Conservation (phyloP, 2,797 vertebrate species). For the Zalophus californianus region DNA sequence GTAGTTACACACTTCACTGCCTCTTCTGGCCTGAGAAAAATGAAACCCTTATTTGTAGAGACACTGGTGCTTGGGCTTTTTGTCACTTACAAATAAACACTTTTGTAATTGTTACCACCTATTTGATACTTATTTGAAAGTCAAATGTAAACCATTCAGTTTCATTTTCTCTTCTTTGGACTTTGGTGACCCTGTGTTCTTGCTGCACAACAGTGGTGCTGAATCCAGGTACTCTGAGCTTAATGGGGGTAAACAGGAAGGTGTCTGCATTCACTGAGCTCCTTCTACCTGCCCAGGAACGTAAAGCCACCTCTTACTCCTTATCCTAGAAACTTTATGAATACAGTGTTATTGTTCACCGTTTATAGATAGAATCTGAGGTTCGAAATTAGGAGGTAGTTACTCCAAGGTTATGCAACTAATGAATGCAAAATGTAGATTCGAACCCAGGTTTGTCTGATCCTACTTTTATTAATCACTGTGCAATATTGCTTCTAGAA, state of each 20-base stretch:
- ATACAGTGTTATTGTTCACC: not conserved
- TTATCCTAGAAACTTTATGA: not conserved
- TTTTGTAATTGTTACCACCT: not conserved
- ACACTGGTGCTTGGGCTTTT: not conserved
- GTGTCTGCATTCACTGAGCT: not conserved
- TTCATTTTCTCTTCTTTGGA: not conserved
- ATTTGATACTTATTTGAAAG: not conserved
- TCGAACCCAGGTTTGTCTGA: not conserved
- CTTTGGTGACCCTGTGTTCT: not conserved
- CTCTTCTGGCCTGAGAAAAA: not conserved
- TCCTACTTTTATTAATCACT: not conserved
- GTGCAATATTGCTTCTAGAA: not conserved
- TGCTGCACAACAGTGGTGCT: not conserved
- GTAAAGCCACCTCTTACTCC: not conserved
- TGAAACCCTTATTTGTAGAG: not conserved
- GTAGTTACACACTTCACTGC: not conserved
- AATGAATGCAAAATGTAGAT: not conserved
- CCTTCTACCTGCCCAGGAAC: not conserved
- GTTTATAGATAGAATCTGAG: not conserved
- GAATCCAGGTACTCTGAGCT: not conserved
- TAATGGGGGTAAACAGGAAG: not conserved
- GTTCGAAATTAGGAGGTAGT: not conserved
- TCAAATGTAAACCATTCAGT: not conserved
- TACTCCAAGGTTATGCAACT: not conserved
- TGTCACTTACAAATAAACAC: not conserved